phyloP scores from a whole-genome alignment of 2,113 vertebrate species.

The Gopherus evgoodei region DNA sequence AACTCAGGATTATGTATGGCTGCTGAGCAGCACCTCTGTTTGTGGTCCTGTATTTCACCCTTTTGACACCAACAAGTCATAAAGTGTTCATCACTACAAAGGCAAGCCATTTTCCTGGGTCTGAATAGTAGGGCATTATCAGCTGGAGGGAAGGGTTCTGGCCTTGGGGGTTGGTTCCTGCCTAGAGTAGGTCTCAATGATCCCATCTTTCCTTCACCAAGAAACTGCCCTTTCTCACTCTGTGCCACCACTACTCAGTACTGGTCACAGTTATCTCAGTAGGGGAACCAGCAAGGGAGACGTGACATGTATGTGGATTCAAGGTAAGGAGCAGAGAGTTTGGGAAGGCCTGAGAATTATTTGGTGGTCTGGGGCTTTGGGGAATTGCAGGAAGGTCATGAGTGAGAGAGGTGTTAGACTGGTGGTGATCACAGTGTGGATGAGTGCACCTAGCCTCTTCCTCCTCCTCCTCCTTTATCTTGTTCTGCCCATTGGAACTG shows the following conservation, averaged over 20 bases:
- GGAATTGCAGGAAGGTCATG: not conserved
- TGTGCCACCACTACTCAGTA: fast-evolving
- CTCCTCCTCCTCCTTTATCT: not conserved
- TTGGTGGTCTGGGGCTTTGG: not conserved
- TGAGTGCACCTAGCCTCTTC: not conserved
- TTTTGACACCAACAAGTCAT: not conserved
- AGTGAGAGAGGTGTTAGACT: not conserved
- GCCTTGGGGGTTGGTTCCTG: not conserved
- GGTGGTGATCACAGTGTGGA: not conserved
- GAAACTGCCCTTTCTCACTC: not conserved
- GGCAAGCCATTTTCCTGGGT: not conserved
- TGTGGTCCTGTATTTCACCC: not conserved
- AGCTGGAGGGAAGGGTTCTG: not conserved
- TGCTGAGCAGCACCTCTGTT: not conserved
- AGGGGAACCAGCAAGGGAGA: not conserved
- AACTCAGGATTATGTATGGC: not conserved
- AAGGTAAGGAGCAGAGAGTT: not conserved
- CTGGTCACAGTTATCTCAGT: not conserved
- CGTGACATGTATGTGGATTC: not conserved
- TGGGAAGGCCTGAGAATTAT: not conserved
- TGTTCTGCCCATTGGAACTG: not conserved
- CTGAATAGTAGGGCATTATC: not conserved
- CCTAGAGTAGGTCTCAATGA: not conserved
- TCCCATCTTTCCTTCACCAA: not conserved
- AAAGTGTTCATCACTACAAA: not conserved